Evolutionary conservation across 2,888 invertebrate species (phyloP).

Genomic region (Campoplex capitator): DNA sequence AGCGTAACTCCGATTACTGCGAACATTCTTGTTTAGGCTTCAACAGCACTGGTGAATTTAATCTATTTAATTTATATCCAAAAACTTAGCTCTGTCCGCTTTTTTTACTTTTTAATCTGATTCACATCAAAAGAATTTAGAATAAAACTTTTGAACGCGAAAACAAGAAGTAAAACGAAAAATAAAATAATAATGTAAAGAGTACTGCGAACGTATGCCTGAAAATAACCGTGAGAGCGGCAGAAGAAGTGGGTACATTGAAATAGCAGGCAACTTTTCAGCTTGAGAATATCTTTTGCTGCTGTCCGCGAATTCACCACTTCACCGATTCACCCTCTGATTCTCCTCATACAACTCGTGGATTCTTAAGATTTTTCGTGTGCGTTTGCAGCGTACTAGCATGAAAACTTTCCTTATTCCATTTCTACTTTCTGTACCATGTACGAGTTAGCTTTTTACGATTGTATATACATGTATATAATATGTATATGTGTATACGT

Average conservation of each 20-base stretch:
- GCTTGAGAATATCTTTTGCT: conserved; percentile 55
- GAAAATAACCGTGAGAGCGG: conserved; percentile 57
- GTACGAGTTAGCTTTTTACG: conserved; percentile 55
- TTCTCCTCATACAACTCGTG: conserved; percentile 37
- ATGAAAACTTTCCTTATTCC: conserved; percentile 64
- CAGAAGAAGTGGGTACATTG: conserved; percentile 62
- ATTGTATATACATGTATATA: conserved; percentile 1
- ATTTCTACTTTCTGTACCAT: conserved; percentile 52
- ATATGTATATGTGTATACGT: background rate
- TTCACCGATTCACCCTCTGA: conserved; percentile 52
- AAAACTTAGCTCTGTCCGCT: conserved; percentile 4
- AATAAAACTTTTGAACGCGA: conserved; percentile 47
- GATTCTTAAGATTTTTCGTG: conserved; percentile 67
- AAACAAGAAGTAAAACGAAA: background rate
- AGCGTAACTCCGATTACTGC: conserved; percentile 30
- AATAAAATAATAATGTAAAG: conserved; percentile 27
- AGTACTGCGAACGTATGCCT: conserved; percentile 55
- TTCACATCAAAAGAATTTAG: conserved; percentile 39
- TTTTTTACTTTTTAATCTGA: conserved; percentile 21
- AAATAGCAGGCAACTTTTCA: conserved; percentile 66
- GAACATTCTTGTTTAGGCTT: conserved; percentile 20
- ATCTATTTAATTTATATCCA: conserved; percentile 37
- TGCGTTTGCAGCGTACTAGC: conserved; percentile 44
- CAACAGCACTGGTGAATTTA: conserved; percentile 12
- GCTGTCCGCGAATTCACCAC: conserved; percentile 63